Conservation (phyloP, 2,113 vertebrate genomes). For the Eulemur rufifrons region DNA sequence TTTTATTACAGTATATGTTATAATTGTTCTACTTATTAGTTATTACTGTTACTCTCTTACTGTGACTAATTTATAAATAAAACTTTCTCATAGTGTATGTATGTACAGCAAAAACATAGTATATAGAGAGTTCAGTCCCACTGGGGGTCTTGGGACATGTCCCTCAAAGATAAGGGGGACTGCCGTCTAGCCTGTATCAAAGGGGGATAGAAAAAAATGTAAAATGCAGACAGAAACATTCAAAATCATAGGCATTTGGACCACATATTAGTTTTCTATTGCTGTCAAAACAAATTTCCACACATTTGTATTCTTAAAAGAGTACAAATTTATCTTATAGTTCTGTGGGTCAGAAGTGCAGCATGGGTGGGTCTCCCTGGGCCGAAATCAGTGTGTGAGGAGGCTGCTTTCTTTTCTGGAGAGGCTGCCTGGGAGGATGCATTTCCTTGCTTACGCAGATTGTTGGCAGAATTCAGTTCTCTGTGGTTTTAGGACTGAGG, state of each 20-base stretch:
- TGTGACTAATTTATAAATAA: not conserved
- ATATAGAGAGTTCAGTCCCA: not conserved
- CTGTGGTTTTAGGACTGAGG: not conserved
- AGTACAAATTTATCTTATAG: not conserved
- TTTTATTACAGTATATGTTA: not conserved
- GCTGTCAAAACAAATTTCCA: not conserved
- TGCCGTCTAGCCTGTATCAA: not conserved
- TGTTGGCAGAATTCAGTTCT: not conserved
- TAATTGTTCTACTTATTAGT: not conserved
- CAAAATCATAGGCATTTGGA: not conserved
- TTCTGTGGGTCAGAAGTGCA: not conserved
- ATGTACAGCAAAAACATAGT: not conserved
- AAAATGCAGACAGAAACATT: not conserved
- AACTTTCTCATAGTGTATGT: not conserved
- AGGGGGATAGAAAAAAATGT: not conserved
- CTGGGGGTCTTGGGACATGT: not conserved
- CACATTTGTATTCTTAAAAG: not conserved
- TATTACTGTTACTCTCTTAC: not conserved
- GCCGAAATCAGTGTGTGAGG: not conserved
- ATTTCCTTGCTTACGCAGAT: not conserved
- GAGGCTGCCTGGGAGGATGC: not conserved
- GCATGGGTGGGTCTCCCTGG: not conserved
- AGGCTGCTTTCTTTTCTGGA: not conserved
- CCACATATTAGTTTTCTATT: not conserved
- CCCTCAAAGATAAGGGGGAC: not conserved